Conservation (phyloP, 2,888 invertebrate genomes). For the Xylota sylvarum region DNA sequence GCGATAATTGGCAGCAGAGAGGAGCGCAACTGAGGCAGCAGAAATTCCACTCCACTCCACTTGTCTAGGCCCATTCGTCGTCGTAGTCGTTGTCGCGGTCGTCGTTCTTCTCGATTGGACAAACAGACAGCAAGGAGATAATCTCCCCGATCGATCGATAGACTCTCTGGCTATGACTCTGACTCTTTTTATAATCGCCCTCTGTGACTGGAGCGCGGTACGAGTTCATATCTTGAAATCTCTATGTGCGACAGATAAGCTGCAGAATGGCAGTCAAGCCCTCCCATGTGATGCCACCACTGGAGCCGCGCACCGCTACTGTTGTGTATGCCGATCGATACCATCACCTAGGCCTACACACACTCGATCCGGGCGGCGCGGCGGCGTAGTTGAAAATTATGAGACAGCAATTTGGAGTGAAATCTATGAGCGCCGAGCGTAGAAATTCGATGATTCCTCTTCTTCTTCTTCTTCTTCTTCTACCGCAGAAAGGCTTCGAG, state of each 20-base stretch:
- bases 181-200: conserved; percentile 20
- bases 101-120: conserved; percentile 64
- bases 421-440: conserved; percentile 65
- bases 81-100: conserved; percentile 40
- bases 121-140: conserved; percentile 72
- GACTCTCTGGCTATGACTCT: conserved; percentile 37
- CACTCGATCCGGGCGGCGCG: conserved; percentile 30
- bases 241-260: conserved; percentile 69
- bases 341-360: conserved; percentile 68
- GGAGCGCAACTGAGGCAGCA: conserved; percentile 20
- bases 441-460: conserved; percentile 59
- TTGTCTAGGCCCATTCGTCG: conserved; percentile 52
- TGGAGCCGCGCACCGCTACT: conserved; percentile 21
- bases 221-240: conserved; percentile 66
- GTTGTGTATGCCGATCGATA: conserved; percentile 55
- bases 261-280: conserved; percentile 58
- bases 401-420: conserved; percentile 70
- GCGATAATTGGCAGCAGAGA: conserved; percentile 74
- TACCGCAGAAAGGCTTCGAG: conserved; percentile 38
- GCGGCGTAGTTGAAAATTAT: conserved; percentile 59
- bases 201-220: conserved; percentile 16
- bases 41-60: conserved; percentile 22
- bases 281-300: conserved; percentile 69
- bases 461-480: conserved; percentile 42
- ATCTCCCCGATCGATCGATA: conserved; percentile 72